These are phyloP conservation scores for Phalacrocorax brasilianus DNA, from an alignment of 2,113 vertebrate genomes.

Conservation along the genomic window DNA sequence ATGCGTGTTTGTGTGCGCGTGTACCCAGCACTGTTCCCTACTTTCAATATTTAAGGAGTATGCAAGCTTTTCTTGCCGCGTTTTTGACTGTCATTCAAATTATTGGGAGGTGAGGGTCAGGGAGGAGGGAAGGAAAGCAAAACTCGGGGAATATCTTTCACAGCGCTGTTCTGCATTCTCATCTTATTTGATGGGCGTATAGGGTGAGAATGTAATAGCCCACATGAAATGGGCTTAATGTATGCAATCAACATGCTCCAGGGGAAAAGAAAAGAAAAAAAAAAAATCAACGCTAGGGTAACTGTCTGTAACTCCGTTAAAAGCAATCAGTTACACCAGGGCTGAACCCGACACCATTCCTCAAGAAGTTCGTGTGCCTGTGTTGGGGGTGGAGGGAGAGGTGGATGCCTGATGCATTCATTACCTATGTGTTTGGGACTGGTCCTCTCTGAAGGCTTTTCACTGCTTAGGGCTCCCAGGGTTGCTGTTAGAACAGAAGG, in stretches of 20 bases:
- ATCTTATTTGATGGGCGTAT: neutral
- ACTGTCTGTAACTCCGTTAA: neutral
- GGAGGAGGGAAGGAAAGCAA: neutral
- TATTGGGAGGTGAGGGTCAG: neutral
- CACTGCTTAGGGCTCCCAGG: slow-evolving; percentile 77
- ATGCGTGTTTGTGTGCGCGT: no score
- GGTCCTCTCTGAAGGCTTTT: slow-evolving; percentile 84
- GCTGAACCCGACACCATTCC: neutral
- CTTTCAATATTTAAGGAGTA: neutral
- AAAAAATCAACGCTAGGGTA: neutral
- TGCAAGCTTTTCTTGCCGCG: neutral
- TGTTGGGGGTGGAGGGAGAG: neutral
- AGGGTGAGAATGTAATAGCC: neutral
- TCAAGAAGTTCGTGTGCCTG: neutral
- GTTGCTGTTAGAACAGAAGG: slow-evolving; percentile 82
- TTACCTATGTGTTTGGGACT: slow-evolving; percentile 97
- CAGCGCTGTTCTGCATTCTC: neutral
- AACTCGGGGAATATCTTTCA: neutral
- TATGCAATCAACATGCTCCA: neutral
- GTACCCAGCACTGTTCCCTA: neutral
- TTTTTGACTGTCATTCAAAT: neutral
- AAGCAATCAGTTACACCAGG: slow-evolving; percentile 2
- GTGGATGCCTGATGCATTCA: slow-evolving; percentile 2
- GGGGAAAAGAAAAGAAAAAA: no score
- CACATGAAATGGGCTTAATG: neutral